These are phyloP conservation scores for Herpailurus yagouaroundi DNA, from an alignment of 2,113 vertebrate genomes.

Conservation along the genomic window DNA sequence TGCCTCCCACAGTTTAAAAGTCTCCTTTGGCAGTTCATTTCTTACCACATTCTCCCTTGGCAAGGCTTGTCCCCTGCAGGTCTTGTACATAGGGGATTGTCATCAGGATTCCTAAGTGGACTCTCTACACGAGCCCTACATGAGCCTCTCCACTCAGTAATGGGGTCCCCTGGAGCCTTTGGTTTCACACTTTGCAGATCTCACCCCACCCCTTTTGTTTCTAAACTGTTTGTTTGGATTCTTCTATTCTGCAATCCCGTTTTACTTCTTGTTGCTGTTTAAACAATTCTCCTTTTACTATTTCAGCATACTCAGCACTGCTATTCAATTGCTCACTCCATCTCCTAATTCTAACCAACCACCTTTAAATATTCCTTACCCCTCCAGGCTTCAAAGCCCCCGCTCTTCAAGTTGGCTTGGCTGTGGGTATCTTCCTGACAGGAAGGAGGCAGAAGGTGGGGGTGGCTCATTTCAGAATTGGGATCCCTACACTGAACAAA, in stretches of 20 bases:
- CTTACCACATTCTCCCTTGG: background rate
- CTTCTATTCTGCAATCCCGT: background rate
- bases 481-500: background rate
- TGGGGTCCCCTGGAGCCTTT: background rate
- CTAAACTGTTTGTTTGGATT: background rate
- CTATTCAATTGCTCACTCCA: background rate
- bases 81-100: background rate
- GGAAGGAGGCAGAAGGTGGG: background rate
- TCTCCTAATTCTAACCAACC: background rate
- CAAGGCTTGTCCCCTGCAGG: background rate
- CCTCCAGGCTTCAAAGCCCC: background rate
- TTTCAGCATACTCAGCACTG: background rate
- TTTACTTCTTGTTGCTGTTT: slow-evolving; percentile 23
- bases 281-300: background rate
- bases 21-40: background rate
- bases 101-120: background rate
- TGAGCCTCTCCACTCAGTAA: background rate
- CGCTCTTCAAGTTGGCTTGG: background rate
- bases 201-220: background rate
- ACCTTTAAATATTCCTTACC: slow-evolving; percentile 28
- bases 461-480: background rate
- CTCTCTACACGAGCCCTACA: too few relatives aligned
- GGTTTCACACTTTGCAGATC: background rate
- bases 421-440: background rate
- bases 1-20: background rate